phyloP scores from a whole-genome alignment of 2,888 invertebrate genomes.

The Copidosoma aretas region DNA sequence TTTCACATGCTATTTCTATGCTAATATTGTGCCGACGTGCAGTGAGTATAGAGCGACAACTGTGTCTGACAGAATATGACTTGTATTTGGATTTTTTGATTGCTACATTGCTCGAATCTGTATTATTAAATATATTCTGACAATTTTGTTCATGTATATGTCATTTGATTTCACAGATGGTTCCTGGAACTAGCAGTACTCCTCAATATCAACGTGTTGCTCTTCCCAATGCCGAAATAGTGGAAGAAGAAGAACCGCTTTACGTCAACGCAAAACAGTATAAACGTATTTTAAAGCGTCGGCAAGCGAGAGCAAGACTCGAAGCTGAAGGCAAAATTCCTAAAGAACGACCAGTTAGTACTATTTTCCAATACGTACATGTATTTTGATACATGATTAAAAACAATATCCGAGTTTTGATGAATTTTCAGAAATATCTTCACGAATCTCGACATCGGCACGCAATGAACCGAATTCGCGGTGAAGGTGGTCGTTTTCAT shows the following conservation, averaged over 20 bases:
- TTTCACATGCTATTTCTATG: conserved; percentile 57
- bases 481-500: conserved; percentile 95
- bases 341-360: conserved; percentile 85
- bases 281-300: conserved; percentile 90
- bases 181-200: conserved; percentile 64
- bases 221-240: conserved; percentile 69
- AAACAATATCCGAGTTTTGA: not conserved
- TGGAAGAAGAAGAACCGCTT: conserved; percentile 94
- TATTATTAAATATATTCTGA: not conserved
- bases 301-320: conserved; percentile 92
- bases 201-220: conserved; percentile 69
- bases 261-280: conserved; percentile 99
- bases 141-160: not conserved
- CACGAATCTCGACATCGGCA: conserved; percentile 96
- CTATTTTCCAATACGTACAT: conserved; percentile 18
- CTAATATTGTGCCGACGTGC: conserved; percentile 55
- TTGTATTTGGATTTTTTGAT: too few relatives aligned
- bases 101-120: too few relatives aligned
- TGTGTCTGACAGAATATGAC: conserved; percentile 23
- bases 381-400: not conserved
- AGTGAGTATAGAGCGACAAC: conserved; percentile 57
- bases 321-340: conserved; percentile 96
- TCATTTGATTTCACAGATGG: conserved; percentile 63
- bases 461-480: conserved; percentile 96
- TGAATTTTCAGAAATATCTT: conserved; percentile 83